Conservation (phyloP, 2,797 vertebrate genomes). For the Huso huso region DNA sequence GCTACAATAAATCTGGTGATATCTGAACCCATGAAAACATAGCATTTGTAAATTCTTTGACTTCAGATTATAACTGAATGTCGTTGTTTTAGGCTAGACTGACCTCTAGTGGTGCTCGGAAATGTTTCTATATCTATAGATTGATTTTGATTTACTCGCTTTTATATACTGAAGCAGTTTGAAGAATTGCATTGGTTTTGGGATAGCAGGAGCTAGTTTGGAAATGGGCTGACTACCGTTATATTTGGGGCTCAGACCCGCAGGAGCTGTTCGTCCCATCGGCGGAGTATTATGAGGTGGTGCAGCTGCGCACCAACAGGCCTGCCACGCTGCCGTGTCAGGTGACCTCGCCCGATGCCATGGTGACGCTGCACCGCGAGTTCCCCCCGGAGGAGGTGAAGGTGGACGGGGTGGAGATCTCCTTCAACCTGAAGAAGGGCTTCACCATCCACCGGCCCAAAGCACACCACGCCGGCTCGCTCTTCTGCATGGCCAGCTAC, state of each 20-base stretch:
- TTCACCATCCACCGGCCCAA: slow-evolving; percentile 63
- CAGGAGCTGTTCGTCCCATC: slow-evolving; percentile 70
- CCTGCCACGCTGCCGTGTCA: slow-evolving; percentile 65
- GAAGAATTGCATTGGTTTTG: no score
- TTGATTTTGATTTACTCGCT: no score
- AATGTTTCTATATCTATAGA: no score
- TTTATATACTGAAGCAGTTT: no score
- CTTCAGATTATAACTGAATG: no score
- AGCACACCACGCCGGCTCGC: slow-evolving; percentile 55
- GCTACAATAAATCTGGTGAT: no score
- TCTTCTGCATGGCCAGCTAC: slow-evolving; percentile 65
- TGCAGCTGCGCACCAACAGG: slow-evolving; percentile 63
- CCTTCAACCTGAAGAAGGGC: slow-evolving; percentile 59
- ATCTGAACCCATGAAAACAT: no score
- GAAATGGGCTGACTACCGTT: no score
- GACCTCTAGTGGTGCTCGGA: no score
- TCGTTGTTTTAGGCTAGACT: no score
- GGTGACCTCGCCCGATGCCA: slow-evolving; percentile 60
- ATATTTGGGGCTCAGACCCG: slow-evolving; percentile 46
- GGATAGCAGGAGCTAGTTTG: no score
- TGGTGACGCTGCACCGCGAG: slow-evolving; percentile 62
- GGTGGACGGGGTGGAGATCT: slow-evolving; percentile 62
- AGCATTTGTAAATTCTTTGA: no score
- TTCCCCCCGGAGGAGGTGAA: slow-evolving; percentile 57
- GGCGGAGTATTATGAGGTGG: slow-evolving; percentile 58